Percentiles rank a stretch among this genome's conserved stretches.
Conservation (phyloP, 2,113 vertebrate genomes). For the Osmerus mordax region DNA sequence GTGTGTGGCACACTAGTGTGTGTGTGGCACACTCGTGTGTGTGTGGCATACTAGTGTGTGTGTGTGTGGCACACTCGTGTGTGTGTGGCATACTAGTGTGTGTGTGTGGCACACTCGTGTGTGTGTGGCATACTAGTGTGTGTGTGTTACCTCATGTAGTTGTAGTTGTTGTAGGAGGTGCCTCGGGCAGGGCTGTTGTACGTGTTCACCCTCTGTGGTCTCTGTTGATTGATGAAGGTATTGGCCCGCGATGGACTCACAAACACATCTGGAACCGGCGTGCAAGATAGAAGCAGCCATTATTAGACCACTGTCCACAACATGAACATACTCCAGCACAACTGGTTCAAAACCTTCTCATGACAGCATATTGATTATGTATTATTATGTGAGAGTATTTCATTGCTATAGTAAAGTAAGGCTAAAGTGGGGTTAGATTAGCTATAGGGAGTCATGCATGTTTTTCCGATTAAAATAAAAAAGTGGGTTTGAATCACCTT, state of each 20-base stretch:
- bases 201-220: slow-evolving; percentile 22
- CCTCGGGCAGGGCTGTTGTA: slow-evolving; percentile 31
- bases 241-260: slow-evolving; percentile 61
- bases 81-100: slow-evolving; percentile 15
- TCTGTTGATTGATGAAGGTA: slow-evolving; percentile 55
- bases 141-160: slow-evolving; percentile 47
- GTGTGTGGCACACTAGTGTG: background rate
- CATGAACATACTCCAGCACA: too few species aligned
- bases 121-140: slow-evolving; percentile 15
- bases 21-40: background rate
- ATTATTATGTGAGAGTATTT: too few species aligned
- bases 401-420: too few species aligned
- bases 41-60: background rate
- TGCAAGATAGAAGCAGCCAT: background rate
- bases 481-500: slow-evolving; percentile 64
- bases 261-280: slow-evolving; percentile 63
- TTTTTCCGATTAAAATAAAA: slow-evolving; percentile 37
- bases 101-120: background rate
- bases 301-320: too few species aligned
- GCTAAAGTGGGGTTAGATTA: background rate
- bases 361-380: too few species aligned
- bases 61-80: background rate
- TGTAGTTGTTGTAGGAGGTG: slow-evolving; percentile 29
- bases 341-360: too few species aligned
- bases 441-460: background rate